Base-by-base conservation (phyloP, 2,797 vertebrate genomes). In the Tragelaphus eurycerus region DNA sequence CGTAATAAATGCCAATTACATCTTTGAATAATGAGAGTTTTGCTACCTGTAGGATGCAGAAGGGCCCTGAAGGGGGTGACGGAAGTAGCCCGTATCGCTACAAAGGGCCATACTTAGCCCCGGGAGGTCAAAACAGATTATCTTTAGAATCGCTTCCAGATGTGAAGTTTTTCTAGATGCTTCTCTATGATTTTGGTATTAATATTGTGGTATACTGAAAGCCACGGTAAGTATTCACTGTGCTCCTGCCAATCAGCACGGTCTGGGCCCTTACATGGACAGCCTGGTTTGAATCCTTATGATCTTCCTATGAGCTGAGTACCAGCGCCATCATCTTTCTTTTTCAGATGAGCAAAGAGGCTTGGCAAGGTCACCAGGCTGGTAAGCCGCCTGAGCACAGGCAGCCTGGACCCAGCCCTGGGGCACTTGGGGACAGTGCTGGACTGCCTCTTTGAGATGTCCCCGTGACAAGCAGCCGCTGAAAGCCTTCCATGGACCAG, bases 11-110 rank as follows among this genome's bases (percentile, higher is more conserved):
- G 64, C 74, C 93, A 95, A 96, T 96, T 82, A 67, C 2, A 10
- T 93, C 95, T 93, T 96, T 94, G 82, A 93, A 79, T 74, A 85
- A 88, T 7, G 91, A 74, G 86, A 67, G 88, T 85, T 88, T 94
- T 91, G 88, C 31, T 62, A 43, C 81, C 93, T 96, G 90, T 52
- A 23, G 55, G 55, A 78, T 14, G 38, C 23, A 81, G 59, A 48
- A 29, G 55, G 57, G 90, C 93, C 92, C 93, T 43, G 48, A n/a
- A 84, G 95, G 52, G 76, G 59, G 54, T 13, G 86, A 43, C 11
- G 31, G 43, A 64, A 34, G 52, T 25, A 31, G 25, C 38, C n/a
- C 17, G 0, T n/a, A 12, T 38, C 38, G 46, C 64, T 59, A 4
- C 79, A 60, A 84, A 76, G 90, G 91, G 27, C 43, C 81, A 5